Evolutionary conservation across 2,888 invertebrate genomes (phyloP), one percentile per base, ranked within the genome.

Genomic region (Mallateleia sp.): DNA sequence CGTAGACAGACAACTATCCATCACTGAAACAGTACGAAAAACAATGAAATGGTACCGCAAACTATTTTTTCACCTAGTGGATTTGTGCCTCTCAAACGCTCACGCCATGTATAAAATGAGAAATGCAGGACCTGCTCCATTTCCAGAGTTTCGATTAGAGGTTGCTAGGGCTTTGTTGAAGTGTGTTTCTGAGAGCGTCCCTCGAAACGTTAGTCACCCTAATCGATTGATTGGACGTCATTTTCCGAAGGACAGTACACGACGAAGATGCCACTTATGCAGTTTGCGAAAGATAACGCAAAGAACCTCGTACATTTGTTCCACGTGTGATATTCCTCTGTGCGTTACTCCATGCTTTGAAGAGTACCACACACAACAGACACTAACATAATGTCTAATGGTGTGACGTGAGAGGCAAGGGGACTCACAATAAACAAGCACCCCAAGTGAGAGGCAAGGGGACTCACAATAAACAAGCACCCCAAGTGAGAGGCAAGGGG

Each of bases 31-130:
- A 22, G 62, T 87, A n/a, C 20, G 77, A 79, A 88, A 81, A 74
- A 62, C 81, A 50, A 84, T 88, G 84, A 88, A 88, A 56, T 88
- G 81, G 86, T 88, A 88, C 60, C 54, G 66, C 28, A 86, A 88
- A 45, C 32, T 69, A 42, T 83, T 83, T 83, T 83, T 83, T 28
- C 83, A 83, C 66, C 69, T 77, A 62, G 66, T 77, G 75, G 67
- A 75, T 83, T 54, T 83, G 38, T 62, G 69, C 60, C 47, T 83
- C 50, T 75, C 75, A 52, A 82, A 75, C 66, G 66, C 67, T 74
- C 75, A 71, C 74, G 74, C 74, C 56, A 58, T 82, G 45, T 58
- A 62, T 80, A 80, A 80, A 69, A 80, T 80, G 71, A 80, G 60
- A 71, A 71, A 58, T 62, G 67, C 67, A 67, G 67, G 67, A 52